Evolutionary conservation across 2,888 invertebrate genomes (phyloP), one percentile per base, ranked within the genome.

Genomic region (Tryphoninae sp.): DNA sequence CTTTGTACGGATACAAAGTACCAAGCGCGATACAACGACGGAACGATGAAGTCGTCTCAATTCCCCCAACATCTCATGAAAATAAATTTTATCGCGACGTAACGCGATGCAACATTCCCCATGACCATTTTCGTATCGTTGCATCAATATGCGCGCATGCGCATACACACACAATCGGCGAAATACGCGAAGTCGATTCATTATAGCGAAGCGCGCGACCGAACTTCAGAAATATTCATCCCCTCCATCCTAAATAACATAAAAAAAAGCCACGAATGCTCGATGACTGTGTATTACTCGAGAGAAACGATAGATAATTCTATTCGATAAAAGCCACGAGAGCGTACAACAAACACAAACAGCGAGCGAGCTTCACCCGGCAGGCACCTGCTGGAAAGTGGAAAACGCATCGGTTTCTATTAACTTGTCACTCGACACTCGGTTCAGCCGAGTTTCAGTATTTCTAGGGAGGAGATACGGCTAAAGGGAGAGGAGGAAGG

Each of bases 371-470:
- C 58, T 58, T 22, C 23, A 33, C 58, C 40, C 4, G 13, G 33
- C 49, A 11, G 68, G 53, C 55, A 19, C 19, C 16, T 16, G 19
- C 16, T 55, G 55, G 55, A 65, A 59, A 65, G 62, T 33, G 64
- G 58, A 67, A 67, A 40, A 72, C 42, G 22, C 64, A 69, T 59
- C 33, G 45, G 64, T 11, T 59, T 71, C 65, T 72, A 76, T 80
- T 71, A 58, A 71, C 59, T 65, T 59, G 65, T 80, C 59, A 65
- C 71, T 23, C 49, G 16, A 64, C 7, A 26, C 45, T 19, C 51
- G 58, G 33, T 45, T 45, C 13, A 45, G 45, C 45, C 13, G 33
- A 33, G 6, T 33, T 33, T 33, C 33, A 33, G 9, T 45, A 45
- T 13, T 13, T 45, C 45, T 11, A 45, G 45, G 45, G 33, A 33